Percentiles rank a stretch among this genome's conserved stretches.
These are phyloP conservation scores for Timema cristinae DNA, from an alignment of 2,888 invertebrate species.

Conservation along the genomic window DNA sequence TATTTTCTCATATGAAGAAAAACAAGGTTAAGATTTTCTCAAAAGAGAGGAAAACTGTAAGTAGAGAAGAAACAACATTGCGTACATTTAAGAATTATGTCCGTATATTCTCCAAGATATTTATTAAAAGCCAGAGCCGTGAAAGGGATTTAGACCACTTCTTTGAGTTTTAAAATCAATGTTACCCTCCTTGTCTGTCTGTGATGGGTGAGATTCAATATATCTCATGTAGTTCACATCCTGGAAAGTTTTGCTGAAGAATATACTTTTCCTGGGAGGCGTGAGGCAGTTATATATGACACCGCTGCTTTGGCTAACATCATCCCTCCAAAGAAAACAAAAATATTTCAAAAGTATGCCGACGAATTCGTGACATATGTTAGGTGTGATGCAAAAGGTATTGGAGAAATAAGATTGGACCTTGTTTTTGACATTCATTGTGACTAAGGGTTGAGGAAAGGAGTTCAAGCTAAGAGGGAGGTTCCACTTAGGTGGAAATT, in stretches of 20 bases:
- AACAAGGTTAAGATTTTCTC: background rate
- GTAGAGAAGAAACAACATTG: background rate
- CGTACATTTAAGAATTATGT: background rate
- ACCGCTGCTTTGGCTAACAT: background rate
- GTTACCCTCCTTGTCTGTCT: no score
- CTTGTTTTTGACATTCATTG: no score
- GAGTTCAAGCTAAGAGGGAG: background rate
- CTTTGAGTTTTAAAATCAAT: background rate
- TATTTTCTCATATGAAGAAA: background rate
- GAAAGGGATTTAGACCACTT: background rate
- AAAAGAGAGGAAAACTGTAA: background rate
- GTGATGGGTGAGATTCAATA: no score
- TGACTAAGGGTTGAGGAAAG: background rate
- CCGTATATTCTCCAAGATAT: background rate
- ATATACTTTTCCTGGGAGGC: background rate
- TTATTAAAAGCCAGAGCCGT: background rate
- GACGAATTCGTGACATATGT: no score
- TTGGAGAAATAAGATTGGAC: no score
- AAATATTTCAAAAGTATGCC: background rate
- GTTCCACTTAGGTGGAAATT: background rate
- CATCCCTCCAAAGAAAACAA: background rate
- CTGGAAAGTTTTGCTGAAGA: background rate
- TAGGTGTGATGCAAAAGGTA: no score
- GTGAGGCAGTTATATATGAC: background rate
- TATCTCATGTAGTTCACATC: no score